phyloP scores from a whole-genome alignment of 64 coral and sea anemone genomes.

The Dendronephthya gigantea region DNA sequence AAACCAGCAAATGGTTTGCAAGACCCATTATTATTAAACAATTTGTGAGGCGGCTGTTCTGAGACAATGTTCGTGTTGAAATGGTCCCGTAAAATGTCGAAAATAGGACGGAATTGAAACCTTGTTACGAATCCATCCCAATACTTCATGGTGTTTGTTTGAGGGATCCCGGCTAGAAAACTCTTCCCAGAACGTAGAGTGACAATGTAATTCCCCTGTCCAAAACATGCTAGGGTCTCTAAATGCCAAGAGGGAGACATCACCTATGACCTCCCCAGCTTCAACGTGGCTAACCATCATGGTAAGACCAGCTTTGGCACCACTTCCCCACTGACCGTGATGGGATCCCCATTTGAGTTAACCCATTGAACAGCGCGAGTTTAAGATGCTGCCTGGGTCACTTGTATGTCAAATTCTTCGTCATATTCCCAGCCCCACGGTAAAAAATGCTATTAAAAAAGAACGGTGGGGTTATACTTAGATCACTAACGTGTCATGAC shows the following conservation, averaged over 20 bases:
- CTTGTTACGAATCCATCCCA: no score
- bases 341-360: neutral
- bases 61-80: no score
- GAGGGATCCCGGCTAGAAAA: no score
- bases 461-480: neutral
- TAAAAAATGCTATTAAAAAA: neutral
- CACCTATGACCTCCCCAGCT: neutral
- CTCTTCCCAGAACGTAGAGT: no score
- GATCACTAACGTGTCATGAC: no score
- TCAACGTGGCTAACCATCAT: neutral
- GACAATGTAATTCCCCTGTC: no score
- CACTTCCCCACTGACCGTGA: neutral
- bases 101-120: no score
- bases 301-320: neutral
- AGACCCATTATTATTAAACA: no score
- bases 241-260: neutral
- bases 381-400: neutral
- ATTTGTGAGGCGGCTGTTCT: no score
- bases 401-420: neutral
- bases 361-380: neutral
- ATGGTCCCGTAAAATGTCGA: no score
- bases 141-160: no score
- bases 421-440: neutral
- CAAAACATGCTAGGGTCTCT: neutral
- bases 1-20: neutral